Conservation (phyloP, 1,140 invertebrate genomes). For the Bilobella aurantiaca region DNA sequence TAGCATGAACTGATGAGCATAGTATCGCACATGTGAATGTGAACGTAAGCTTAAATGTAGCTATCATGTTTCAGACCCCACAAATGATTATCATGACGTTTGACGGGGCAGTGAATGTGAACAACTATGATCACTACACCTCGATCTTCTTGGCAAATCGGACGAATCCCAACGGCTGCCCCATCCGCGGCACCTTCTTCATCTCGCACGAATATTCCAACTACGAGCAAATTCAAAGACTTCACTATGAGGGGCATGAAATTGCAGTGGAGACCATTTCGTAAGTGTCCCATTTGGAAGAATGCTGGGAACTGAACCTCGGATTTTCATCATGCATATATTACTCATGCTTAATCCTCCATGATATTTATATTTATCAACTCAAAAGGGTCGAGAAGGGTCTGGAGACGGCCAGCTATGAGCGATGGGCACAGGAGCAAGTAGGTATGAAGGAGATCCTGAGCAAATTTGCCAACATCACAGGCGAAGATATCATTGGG, state of each 20-base stretch:
- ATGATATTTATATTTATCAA: too few species aligned
- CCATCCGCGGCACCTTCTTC: constrained; percentile 85
- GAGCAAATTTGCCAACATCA: constrained; percentile 68
- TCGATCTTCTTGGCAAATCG: constrained; percentile 68
- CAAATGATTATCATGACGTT: constrained; percentile 85
- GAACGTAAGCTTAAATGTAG: too few species aligned
- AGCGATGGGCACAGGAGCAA: constrained; percentile 87
- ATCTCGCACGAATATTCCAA: constrained; percentile 90
- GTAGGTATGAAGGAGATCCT: constrained; percentile 84
- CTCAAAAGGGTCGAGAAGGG: constrained; percentile 64
- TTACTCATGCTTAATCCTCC: too few species aligned
- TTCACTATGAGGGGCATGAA: constrained; percentile 81
- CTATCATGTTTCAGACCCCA: constrained; percentile 69
- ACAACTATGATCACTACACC: constrained; percentile 79
- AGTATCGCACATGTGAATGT: too few species aligned
- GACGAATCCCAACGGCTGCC: constrained; percentile 79
- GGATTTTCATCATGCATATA: too few species aligned
- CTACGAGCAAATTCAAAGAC: constrained; percentile 78
- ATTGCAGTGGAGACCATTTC: constrained; percentile 82
- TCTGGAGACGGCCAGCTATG: constrained; percentile 73
- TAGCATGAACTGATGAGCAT: too few species aligned
- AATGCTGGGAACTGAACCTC: too few species aligned
- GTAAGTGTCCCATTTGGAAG: too few species aligned
- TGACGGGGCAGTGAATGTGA: constrained; percentile 82
- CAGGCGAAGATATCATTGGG: constrained; percentile 68